Base-by-base conservation (phyloP, 2,888 invertebrate species). In the Marasmarcha lunaedactyla region DNA sequence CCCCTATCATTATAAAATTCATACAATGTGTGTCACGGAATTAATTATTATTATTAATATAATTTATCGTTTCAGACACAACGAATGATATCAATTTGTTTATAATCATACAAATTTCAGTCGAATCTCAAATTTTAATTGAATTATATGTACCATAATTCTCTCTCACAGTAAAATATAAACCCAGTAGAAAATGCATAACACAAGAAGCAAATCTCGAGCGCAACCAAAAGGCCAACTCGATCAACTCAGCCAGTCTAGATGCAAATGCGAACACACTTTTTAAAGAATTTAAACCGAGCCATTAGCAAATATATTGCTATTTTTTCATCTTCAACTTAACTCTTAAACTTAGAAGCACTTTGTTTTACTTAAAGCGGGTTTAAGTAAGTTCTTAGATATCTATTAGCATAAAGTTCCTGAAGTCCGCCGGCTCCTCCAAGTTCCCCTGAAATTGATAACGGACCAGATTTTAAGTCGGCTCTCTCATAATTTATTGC, bases 341-440 rank as follows among this genome's bases (percentile, higher is more conserved):
- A 57, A 63, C 61, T 64, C 48, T 51, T 50, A 44, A 54, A 55
- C 53, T 55, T 59, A 57, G 62, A 63, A 57, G 67, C 71, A 71
- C 69, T 71, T 69, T 71, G 71, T 72, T 70, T 71, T 70, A 74
- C 69, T 76, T 73, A 72, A 69, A 60, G 57, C 59, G 51, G 55
- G 69, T 65, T 66, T 66, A 70, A 71, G 66, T 62, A 47, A 66
- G 54, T 60, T 54, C 36, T 35, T 49, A 55, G 59, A 68, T 70
- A 71, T 72, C 63, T 73, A 73, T 74, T 77, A 74, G 70, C 76
- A 76, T 77, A 30, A 30, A 30, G 30, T 30, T n/a, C 30, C 30
- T n/a, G 30, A 30, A 30, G 30, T n/a, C 11, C 20, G 20, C 30
- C 10, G 30, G 6, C 9, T 9, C 11, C 30, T 10, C 9, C 6